These are phyloP conservation scores for Drosophila carrolli DNA, from an alignment of 1,140 invertebrate genomes.

Conservation along the genomic window DNA sequence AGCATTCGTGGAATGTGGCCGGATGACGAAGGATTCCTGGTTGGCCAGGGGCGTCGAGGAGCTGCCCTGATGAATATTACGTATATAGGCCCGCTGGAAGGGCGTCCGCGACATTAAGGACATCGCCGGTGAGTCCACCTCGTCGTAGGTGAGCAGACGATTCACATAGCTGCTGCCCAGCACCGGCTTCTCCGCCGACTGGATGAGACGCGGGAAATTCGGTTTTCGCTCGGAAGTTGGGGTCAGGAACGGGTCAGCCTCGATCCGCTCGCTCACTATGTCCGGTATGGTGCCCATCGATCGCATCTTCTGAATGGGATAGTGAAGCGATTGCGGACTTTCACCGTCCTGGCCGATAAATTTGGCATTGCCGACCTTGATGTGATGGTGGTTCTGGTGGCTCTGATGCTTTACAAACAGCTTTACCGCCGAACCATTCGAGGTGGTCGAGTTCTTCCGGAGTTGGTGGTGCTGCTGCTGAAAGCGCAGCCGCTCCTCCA, in stretches of 20 bases:
- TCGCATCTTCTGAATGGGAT: slow-evolving; percentile 83
- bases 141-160: slow-evolving; percentile 70
- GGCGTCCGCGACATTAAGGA: slow-evolving; percentile 79
- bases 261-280: slow-evolving; percentile 71
- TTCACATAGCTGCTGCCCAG: slow-evolving; percentile 54
- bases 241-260: slow-evolving; percentile 79
- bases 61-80: slow-evolving; percentile 60
- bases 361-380: slow-evolving; percentile 83
- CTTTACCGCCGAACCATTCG: slow-evolving; percentile 68
- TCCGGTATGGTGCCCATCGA: slow-evolving; percentile 84
- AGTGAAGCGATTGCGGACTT: slow-evolving; percentile 53
- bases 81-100: slow-evolving; percentile 79
- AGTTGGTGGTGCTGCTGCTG: slow-evolving; percentile 60
- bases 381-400: slow-evolving; percentile 43
- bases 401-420: slow-evolving; percentile 65
- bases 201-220: slow-evolving; percentile 62
- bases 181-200: slow-evolving; percentile 66
- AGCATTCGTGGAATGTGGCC: slow-evolving; percentile 81
- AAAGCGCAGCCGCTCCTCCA: slow-evolving; percentile 62
- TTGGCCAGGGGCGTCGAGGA: slow-evolving; percentile 53
- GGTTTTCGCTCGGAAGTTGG: slow-evolving; percentile 70
- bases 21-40: slow-evolving; percentile 57
- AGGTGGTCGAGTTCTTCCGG: slow-evolving; percentile 71
- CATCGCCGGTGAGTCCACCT: slow-evolving; percentile 62
- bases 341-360: slow-evolving; percentile 80